Evolutionary conservation across 2,797 vertebrate species (phyloP), one percentile per base, ranked within the genome.

Genomic region (Liparis tanakae): DNA sequence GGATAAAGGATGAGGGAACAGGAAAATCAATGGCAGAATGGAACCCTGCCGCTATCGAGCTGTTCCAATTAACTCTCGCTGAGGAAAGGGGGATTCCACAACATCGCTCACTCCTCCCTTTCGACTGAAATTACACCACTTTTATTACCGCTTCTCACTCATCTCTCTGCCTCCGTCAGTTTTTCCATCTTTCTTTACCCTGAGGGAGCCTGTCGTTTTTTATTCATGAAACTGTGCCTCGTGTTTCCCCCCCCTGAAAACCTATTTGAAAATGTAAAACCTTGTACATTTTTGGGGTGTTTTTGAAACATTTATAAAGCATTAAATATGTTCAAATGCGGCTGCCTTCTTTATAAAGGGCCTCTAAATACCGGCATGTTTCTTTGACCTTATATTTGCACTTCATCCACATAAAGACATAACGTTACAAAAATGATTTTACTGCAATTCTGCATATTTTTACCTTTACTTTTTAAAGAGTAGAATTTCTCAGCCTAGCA

Each of bases 11-110:
- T 89, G 90, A 91, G 89, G 81, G 80, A 86, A 86, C 84, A 87
- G 89, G 87, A 93, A 95, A 94, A 95, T 95, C 94, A 94, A 94
- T 94, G 81, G 84, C 89, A 93, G 95, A 95, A 96, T 93, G 95
- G 93, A 95, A 90, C 93, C 95, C 92, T 93, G 92, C 91, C 92
- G 90, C 91, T 95, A 95, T 94, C 92, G 95, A 95, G 93, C 92
- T 89, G 89, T 88, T 93, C 94, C 93, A 95, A 95, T 95, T 95
- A 96, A 95, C 93, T 94, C 63, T 80, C 92, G 57, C 87, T 87
- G 90, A 91, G 88, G 78, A 88, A 94, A 92, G 66, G 83, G 92
- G 91, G 94, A 95, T 94, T 94, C 95, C 94, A 93, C 94, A 93
- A 91, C 93, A 92, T 86, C 74, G 3, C 87, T 79, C 85, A 61